phyloP scores from a whole-genome alignment of 2,888 invertebrate species.

The Oligia latruncula region DNA sequence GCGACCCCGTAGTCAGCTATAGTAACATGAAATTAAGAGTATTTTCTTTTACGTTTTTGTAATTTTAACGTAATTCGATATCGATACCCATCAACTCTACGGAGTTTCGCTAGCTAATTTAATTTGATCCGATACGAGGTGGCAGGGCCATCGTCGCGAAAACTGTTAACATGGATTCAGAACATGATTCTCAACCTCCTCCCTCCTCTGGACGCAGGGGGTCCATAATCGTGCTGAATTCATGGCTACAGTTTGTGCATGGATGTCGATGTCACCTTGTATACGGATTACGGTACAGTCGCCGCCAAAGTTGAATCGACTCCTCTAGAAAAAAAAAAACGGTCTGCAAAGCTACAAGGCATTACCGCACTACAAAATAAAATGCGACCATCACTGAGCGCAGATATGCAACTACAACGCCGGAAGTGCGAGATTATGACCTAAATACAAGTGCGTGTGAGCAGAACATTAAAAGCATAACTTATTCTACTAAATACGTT shows the following conservation, averaged over 20 bases:
- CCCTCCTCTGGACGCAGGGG: too few species aligned
- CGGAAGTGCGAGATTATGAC: conserved; percentile 33
- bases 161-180: not conserved
- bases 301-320: not conserved
- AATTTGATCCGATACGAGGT: not conserved
- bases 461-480: conserved; percentile 44
- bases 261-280: too few species aligned
- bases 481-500: conserved; percentile 23
- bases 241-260: not conserved
- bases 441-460: conserved; percentile 44
- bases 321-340: not conserved
- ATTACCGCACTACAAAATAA: conserved; percentile 15
- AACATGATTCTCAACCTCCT: not conserved
- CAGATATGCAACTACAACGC: conserved; percentile 22
- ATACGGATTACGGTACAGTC: too few species aligned
- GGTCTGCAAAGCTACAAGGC: conserved; percentile 8
- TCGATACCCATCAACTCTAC: not conserved
- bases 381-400: conserved; percentile 27
- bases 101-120: not conserved
- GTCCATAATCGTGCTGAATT: not conserved
- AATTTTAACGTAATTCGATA: not conserved
- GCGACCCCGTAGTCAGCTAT: too few species aligned
- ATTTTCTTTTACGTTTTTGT: too few species aligned
- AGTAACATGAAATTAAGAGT: not conserved
- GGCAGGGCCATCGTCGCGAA: not conserved